A percentile compares a stretch with the other conserved stretches of the same genome.
Evolutionary conservation across 2,113 vertebrate genomes (phyloP).

Genomic region (Apodemus sylvaticus): DNA sequence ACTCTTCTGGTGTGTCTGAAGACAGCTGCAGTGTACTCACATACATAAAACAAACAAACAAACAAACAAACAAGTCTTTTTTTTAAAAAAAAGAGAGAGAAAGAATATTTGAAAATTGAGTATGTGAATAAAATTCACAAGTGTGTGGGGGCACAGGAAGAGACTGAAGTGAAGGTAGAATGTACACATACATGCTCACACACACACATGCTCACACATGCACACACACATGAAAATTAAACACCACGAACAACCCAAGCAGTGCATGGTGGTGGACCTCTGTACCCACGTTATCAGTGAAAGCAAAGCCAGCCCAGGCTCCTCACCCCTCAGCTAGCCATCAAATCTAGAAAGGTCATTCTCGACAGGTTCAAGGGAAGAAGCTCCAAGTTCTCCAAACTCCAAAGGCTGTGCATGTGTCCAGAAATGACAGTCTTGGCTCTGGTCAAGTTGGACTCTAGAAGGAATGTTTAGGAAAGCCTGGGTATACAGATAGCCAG

Average conservation of each 20-base stretch:
- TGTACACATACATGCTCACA: too few species aligned
- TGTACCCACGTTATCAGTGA: neutral
- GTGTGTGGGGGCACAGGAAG: neutral
- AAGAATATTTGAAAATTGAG: conserved; percentile 87
- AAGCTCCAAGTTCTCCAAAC: too few species aligned
- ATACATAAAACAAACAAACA: too few species aligned
- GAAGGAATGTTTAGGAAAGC: neutral
- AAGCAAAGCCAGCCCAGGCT: neutral
- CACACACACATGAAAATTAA: neutral
- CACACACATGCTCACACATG: neutral
- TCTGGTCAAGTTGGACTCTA: neutral
- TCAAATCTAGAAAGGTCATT: neutral
- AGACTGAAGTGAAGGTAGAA: too few species aligned
- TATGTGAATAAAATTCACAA: conserved; percentile 47
- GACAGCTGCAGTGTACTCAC: too few species aligned
- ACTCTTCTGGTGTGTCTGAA: too few species aligned
- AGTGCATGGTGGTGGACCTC: neutral
- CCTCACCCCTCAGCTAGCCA: neutral
- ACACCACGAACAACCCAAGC: neutral
- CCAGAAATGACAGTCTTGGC: neutral
- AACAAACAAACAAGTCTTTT: too few species aligned
- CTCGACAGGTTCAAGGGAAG: neutral
- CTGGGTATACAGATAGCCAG: too few species aligned
- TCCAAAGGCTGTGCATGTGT: neutral
- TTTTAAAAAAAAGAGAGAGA: too few species aligned